These are phyloP conservation scores for Poeciliopsis retropinna DNA, from an alignment of 2,113 vertebrate genomes.

Conservation along the genomic window DNA sequence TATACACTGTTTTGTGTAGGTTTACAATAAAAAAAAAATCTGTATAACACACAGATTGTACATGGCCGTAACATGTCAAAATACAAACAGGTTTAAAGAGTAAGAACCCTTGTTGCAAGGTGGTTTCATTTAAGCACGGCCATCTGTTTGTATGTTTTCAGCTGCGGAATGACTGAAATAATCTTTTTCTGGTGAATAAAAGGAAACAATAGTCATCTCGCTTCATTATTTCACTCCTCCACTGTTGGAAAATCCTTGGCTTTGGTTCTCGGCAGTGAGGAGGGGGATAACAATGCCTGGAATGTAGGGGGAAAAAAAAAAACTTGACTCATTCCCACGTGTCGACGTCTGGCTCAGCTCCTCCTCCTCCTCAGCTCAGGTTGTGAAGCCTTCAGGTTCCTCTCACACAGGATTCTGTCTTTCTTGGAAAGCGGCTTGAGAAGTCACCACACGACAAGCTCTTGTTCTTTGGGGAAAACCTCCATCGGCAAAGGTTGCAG, in stretches of 20 bases:
- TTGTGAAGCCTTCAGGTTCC: constrained; percentile 38
- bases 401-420: not conserved
- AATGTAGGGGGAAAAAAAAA: constrained; percentile 62
- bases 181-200: constrained; percentile 8
- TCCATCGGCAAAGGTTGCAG: no score
- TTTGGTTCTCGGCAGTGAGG: constrained; percentile 23
- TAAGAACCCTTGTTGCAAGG: not conserved
- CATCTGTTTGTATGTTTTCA: constrained; percentile 20
- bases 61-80: no score
- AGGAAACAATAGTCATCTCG: constrained; percentile 55
- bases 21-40: no score
- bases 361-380: constrained; percentile 38
- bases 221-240: constrained; percentile 36
- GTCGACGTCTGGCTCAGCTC: constrained; percentile 57
- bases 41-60: no score
- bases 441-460: not conserved
- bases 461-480: not conserved
- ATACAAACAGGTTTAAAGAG: no score
- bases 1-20: no score
- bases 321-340: constrained; percentile 71
- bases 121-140: not conserved
- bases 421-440: not conserved
- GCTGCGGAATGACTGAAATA: constrained; percentile 21
- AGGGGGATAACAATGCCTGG: constrained; percentile 71
- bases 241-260: constrained; percentile 61